Base-by-base conservation (phyloP, 1,140 invertebrate species). In the Zaprionus vittiger region DNA sequence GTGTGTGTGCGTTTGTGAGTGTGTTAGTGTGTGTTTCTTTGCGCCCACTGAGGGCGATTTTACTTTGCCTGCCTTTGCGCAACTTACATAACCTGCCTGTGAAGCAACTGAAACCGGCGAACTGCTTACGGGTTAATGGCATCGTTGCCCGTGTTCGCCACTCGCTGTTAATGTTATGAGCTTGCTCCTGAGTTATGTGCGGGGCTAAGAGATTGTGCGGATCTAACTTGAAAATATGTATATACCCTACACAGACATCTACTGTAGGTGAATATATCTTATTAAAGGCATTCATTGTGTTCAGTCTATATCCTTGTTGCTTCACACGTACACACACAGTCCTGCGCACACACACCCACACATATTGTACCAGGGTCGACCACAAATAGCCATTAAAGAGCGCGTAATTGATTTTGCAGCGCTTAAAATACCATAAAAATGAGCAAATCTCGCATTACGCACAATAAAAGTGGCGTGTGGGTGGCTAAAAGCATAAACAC, bases 401-500 rank as follows among this genome's bases (percentile, higher is more conserved):
- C 24, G 57, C 60, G 67, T 79, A 84, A 84, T 81, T 85, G 74
- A 84, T 84, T 84, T 81, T 74, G 55, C 66, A 85, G 78, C 73
- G 64, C 79, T 84, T 78, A 81, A 85, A 81, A 72, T 69, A 64
- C 74, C 81, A 81, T 84, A 79, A 84, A 84, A 84, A 78, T 81
- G 70, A 55, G 77, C 71, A 81, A 84, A 80, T 84, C 78, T 72
- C 66, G 52, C 66, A 81, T 75, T 81, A 81, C 60, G 66, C 47
- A 65, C 70, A 81, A 81, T 67, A 82, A 82, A 84, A 66, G 60
- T 17, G 20, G 38, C 60, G 28, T 62, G 31, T 52, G 28, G 24
- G 63, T 37, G 55, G 41, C 73, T 73, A 62, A 73, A 80, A 63
- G 66, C 65, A 69, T 61, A 57, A 66, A 66, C 63, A 44, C 41